Evolutionary conservation across 2,888 invertebrate genomes (phyloP).

Genomic region (Agrenia bidenticulata): DNA sequence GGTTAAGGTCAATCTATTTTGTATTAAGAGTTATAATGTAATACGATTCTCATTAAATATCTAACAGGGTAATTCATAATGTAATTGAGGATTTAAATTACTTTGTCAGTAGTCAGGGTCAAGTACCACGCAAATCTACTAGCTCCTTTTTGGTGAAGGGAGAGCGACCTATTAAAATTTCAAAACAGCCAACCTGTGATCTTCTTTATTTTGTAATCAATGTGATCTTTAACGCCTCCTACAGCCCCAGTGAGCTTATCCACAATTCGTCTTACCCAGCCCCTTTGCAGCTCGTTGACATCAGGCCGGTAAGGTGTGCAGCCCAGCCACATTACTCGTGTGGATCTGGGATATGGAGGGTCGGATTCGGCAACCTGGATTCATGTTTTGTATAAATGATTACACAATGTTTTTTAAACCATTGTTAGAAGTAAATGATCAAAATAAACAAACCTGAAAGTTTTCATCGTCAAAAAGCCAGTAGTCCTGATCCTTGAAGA

Average conservation of each 20-base stretch:
- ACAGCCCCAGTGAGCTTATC: conserved; percentile 30
- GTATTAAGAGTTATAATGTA: no score
- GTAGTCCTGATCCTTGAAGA: conserved; percentile 41
- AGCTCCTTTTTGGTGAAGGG: no score
- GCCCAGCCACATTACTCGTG: conserved; percentile 45
- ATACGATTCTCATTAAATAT: no score
- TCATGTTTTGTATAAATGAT: neutral
- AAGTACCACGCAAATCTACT: no score
- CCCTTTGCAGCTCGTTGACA: conserved; percentile 31
- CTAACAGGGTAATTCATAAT: no score
- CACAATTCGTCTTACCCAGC: conserved; percentile 25
- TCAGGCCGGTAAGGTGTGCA: conserved; percentile 42
- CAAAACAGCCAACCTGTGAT: conserved; percentile 28
- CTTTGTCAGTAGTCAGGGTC: no score
- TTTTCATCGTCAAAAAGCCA: conserved; percentile 46
- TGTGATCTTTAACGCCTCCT: conserved; percentile 29
- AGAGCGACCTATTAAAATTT: neutral
- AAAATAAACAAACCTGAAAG: conserved; percentile 34
- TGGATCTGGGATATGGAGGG: conserved; percentile 40
- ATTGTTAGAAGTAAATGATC: no score
- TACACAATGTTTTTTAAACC: no score
- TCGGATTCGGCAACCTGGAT: conserved; percentile 41
- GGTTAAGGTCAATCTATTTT: no score
- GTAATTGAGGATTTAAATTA: no score
- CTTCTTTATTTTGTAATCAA: conserved; percentile 33